Conservation (phyloP, 2,113 vertebrate species). For the Aix galericulata region DNA sequence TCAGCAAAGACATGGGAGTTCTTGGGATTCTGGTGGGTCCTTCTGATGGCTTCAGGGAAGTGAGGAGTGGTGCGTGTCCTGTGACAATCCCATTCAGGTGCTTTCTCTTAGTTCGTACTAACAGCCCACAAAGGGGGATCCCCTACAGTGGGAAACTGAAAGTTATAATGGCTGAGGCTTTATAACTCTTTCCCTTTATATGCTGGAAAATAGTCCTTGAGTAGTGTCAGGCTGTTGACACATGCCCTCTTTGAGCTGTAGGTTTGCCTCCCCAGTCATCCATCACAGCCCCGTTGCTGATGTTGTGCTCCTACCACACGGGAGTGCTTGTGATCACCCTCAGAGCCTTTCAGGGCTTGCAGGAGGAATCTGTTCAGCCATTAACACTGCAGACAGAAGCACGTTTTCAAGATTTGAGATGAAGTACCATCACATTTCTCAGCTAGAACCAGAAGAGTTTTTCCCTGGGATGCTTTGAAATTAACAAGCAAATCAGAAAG, state of each 20-base stretch:
- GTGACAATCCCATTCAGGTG: not conserved
- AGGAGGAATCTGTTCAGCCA: not conserved
- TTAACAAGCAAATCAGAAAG: not conserved
- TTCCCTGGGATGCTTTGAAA: not conserved
- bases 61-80: not conserved
- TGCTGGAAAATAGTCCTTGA: not conserved
- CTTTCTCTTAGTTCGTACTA: not conserved
- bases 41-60: not conserved
- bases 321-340: not conserved
- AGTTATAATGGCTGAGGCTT: not conserved
- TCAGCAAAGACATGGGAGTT: not conserved
- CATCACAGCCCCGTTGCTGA: not conserved
- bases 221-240: not conserved
- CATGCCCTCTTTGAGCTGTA: not conserved
- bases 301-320: not conserved
- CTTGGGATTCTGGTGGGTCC: not conserved
- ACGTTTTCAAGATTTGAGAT: not conserved
- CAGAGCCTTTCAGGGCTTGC: not conserved
- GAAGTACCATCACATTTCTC: not conserved
- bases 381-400: not conserved
- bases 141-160: not conserved
- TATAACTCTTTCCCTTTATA: too few species aligned
- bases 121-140: not conserved
- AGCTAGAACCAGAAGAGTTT: not conserved
- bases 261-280: not conserved